phyloP scores from a whole-genome alignment of 2,888 invertebrate genomes.

The Pseudanteris insignis region DNA sequence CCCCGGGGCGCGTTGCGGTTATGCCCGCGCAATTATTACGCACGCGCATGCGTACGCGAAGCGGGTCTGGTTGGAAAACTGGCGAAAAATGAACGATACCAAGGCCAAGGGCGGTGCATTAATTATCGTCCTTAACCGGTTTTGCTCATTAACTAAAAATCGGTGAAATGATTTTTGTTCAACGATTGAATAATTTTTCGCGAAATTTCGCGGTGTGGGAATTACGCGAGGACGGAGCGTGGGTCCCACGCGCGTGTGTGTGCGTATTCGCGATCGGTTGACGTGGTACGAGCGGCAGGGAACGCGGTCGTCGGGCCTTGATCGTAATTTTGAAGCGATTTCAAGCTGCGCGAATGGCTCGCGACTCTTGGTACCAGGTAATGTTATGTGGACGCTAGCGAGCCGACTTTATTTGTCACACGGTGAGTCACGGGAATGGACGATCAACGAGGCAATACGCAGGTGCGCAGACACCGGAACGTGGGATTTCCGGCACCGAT shows the following conservation, averaged over 20 bases:
- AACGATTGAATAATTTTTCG: too few species aligned
- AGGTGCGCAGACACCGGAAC: conserved; percentile 40
- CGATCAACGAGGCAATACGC: conserved; percentile 16
- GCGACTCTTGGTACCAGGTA: too few species aligned
- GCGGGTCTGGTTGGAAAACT: background rate
- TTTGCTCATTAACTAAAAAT: conserved; percentile 9
- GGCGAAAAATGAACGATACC: background rate
- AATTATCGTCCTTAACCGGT: conserved; percentile 11
- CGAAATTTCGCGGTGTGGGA: too few species aligned
- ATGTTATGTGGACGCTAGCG: too few species aligned
- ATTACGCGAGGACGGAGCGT: too few species aligned
- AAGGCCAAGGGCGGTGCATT: background rate
- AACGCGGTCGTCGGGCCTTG: too few species aligned
- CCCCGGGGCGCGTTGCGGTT: conserved; percentile 21
- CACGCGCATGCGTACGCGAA: conserved; percentile 2
- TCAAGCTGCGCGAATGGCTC: too few species aligned
- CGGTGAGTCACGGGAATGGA: conserved; percentile 6
- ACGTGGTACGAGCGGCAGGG: too few species aligned
- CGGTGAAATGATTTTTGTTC: background rate
- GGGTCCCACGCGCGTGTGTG: too few species aligned
- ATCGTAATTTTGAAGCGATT: too few species aligned
- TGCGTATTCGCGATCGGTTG: too few species aligned
- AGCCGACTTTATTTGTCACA: conserved; percentile 1
- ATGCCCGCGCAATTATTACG: conserved; percentile 18
- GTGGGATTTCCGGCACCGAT: conserved; percentile 28